Evolutionary conservation across 2,113 vertebrate species (phyloP).

Genomic region (Zosterops pallidus): DNA sequence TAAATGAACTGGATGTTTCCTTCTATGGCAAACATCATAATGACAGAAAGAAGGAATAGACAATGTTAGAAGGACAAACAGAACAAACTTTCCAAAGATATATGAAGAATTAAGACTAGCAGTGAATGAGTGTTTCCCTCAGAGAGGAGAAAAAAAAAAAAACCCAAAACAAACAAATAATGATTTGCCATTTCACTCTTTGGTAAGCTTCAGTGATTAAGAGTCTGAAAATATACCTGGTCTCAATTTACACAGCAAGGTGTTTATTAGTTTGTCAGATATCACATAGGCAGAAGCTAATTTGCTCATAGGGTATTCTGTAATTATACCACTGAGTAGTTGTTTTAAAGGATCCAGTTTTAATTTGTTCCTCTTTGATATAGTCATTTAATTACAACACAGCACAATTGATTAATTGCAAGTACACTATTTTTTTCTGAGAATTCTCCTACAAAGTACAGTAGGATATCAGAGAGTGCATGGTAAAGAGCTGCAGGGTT

Average conservation of each 20-base stretch:
- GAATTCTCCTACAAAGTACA: not conserved
- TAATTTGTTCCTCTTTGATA: conserved; percentile 57
- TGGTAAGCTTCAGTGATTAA: conserved; percentile 51
- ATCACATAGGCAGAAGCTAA: conserved; percentile 49
- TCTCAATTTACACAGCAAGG: conserved; percentile 61
- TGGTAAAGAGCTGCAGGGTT: not conserved
- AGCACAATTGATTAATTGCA: conserved; percentile 26
- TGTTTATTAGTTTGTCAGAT: conserved; percentile 67
- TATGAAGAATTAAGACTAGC: not conserved
- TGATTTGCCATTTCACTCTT: not conserved
- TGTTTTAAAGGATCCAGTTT: conserved; percentile 33
- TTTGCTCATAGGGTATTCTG: conserved; percentile 44
- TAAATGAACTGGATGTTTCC: not conserved
- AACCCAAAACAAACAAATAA: not conserved
- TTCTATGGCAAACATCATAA: not conserved
- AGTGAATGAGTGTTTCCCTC: not conserved
- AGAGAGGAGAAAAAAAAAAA: not conserved
- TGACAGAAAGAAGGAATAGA: not conserved
- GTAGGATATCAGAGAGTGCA: not conserved
- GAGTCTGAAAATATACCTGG: conserved; percentile 41
- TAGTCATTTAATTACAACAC: conserved; percentile 53
- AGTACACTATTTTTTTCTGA: conserved; percentile 9
- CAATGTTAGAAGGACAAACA: not conserved
- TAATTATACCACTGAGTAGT: conserved; percentile 45
- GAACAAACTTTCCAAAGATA: not conserved